Conservation (phyloP, 2,113 vertebrate genomes). For the Paratilapia polleni region DNA sequence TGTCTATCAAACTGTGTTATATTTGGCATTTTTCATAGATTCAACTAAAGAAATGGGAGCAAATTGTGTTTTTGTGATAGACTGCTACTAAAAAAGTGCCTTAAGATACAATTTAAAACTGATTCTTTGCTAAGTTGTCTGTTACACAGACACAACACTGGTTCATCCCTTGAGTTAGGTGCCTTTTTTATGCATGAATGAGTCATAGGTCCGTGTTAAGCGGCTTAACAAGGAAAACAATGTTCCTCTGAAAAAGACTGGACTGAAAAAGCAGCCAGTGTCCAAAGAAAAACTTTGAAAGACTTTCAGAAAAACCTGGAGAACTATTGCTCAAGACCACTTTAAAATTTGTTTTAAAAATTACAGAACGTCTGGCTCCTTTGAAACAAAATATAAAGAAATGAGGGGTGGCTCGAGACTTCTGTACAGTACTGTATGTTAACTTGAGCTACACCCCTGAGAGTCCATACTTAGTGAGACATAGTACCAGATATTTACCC, state of each 20-base stretch:
- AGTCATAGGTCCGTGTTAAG: not conserved
- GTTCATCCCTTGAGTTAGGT: not conserved
- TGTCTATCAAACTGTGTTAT: not conserved
- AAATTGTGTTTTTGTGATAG: not conserved
- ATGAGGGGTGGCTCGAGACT: not conserved
- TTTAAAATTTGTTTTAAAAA: too few species aligned
- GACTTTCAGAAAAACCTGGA: accelerated
- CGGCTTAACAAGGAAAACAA: not conserved
- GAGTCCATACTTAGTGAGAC: not conserved
- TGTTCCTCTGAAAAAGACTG: not conserved
- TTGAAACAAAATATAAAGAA: not conserved
- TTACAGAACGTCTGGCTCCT: too few species aligned
- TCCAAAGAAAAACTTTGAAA: not conserved
- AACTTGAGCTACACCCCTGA: not conserved
- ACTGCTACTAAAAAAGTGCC: not conserved
- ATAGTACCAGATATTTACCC: not conserved
- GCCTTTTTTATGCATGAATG: not conserved
- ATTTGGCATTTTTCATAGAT: not conserved
- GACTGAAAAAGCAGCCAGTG: not conserved
- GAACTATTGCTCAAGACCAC: not conserved
- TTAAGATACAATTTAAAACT: not conserved
- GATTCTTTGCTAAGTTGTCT: not conserved
- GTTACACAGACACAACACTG: not conserved
- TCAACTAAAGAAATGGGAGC: not conserved
- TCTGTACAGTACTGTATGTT: not conserved